A percentile compares a stretch with the other conserved stretches of the same genome.
phyloP scores from a whole-genome alignment of 2,797 vertebrate species.

The Hyperoplus immaculatus region DNA sequence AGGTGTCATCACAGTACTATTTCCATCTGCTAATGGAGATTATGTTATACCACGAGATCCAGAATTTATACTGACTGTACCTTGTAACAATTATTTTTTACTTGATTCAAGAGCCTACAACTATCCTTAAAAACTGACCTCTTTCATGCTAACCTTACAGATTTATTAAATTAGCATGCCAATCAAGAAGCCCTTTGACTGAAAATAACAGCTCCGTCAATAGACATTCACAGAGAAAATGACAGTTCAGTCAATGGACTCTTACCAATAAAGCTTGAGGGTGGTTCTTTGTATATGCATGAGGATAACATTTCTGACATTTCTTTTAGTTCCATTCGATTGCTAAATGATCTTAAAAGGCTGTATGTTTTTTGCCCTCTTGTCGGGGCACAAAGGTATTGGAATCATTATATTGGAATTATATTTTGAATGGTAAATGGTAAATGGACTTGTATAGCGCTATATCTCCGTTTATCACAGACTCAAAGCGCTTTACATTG shows the following conservation, averaged over 20 bases:
- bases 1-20: neutral
- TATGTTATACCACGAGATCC: neutral
- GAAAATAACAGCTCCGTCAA: slow-evolving; percentile 45
- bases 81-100: neutral
- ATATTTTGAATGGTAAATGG: too few relatives aligned
- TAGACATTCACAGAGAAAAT: slow-evolving; percentile 45
- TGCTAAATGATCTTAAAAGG: neutral
- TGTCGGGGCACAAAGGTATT: neutral
- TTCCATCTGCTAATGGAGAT: neutral
- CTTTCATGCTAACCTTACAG: slow-evolving; percentile 2
- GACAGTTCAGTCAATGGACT: slow-evolving; percentile 42
- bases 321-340: neutral
- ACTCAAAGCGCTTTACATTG: too few relatives aligned
- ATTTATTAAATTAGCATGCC: slow-evolving; percentile 29
- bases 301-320: neutral
- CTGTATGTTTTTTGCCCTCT: neutral
- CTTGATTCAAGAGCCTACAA: too few relatives aligned
- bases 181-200: slow-evolving; percentile 35
- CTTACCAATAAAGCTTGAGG: slow-evolving; percentile 20
- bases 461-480: too few relatives aligned
- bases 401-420: neutral
- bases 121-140: slow-evolving; percentile 1
- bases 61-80: neutral
- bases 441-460: too few relatives aligned
- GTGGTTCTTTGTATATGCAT: slow-evolving; percentile 6